These are phyloP conservation scores for Proisotoma minuta DNA, from an alignment of 2,888 invertebrate genomes.

Conservation along the genomic window DNA sequence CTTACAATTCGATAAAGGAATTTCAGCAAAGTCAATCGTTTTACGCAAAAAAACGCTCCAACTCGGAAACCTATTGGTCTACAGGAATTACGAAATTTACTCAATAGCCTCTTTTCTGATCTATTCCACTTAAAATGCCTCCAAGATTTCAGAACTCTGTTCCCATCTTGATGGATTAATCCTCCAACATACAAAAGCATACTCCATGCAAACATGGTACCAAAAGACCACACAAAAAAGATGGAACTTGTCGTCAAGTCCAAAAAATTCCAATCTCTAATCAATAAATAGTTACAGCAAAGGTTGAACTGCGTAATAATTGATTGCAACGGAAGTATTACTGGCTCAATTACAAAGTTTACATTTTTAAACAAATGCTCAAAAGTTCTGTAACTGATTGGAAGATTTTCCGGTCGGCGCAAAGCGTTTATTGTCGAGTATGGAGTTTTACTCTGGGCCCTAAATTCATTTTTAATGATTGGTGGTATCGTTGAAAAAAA, in stretches of 20 bases:
- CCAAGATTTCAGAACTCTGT: neutral
- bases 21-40: neutral
- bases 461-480: too few relatives aligned
- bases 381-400: neutral
- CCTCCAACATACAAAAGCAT: neutral
- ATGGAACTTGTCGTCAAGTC: neutral
- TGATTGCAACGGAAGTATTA: neutral
- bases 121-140: neutral
- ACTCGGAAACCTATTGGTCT: neutral
- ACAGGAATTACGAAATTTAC: neutral
- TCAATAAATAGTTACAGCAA: neutral
- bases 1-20: neutral
- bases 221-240: neutral
- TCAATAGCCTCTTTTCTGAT: neutral
- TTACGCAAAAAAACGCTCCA: neutral
- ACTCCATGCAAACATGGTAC: neutral
- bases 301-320: neutral
- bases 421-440: neutral
- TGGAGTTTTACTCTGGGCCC: neutral
- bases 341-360: neutral
- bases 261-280: neutral
- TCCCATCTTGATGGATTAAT: neutral
- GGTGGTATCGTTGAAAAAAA: too few relatives aligned
- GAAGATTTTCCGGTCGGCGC: neutral
- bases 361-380: neutral